These are phyloP conservation scores for Anniella stebbinsi DNA, from an alignment of 2,797 vertebrate species.

Conservation along the genomic window DNA sequence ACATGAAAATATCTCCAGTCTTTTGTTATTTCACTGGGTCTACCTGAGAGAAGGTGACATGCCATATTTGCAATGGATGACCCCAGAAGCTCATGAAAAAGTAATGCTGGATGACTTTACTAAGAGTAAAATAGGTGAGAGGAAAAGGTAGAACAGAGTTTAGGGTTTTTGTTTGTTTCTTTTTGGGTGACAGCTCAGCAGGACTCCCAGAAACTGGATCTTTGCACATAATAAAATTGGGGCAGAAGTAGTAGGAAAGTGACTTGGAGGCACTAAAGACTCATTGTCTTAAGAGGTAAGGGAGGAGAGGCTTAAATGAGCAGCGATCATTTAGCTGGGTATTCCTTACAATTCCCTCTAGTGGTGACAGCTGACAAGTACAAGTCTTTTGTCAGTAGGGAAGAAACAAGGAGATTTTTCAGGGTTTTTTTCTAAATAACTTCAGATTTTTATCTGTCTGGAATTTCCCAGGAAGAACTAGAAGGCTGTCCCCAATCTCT, in stretches of 20 bases:
- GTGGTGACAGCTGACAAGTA: neutral
- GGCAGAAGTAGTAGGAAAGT: neutral
- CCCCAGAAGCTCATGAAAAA: neutral
- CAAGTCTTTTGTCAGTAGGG: neutral
- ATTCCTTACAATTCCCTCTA: neutral
- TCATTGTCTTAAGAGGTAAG: neutral
- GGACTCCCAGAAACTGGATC: neutral
- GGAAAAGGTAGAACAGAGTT: neutral
- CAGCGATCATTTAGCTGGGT: neutral
- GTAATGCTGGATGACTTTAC: neutral
- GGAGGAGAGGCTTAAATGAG: neutral
- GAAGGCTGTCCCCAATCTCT: neutral
- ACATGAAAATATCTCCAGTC: neutral
- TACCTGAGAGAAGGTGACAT: neutral
- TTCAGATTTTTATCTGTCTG: neutral
- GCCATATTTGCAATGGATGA: neutral
- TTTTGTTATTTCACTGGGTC: neutral
- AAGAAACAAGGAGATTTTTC: neutral
- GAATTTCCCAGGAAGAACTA: neutral
- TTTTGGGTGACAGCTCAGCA: neutral
- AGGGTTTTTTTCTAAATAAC: neutral
- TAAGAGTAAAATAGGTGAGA: neutral
- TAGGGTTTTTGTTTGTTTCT: neutral
- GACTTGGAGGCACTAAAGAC: neutral
- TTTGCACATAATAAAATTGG: neutral